These are phyloP conservation scores for Neomonachus schauinslandi DNA, from an alignment of 2,113 vertebrate genomes.

Conservation along the genomic window DNA sequence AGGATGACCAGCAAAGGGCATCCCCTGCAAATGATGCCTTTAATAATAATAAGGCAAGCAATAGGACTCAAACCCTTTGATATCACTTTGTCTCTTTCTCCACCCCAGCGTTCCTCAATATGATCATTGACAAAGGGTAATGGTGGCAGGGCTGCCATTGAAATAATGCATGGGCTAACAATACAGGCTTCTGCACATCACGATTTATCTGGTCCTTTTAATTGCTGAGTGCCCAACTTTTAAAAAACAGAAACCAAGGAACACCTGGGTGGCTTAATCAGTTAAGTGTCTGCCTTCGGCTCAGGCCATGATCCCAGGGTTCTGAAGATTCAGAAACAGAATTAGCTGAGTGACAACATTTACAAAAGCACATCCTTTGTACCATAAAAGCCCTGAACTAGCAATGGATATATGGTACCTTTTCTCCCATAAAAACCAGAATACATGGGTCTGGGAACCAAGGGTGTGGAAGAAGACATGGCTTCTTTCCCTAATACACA, in stretches of 20 bases:
- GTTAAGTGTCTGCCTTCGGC: too few relatives aligned
- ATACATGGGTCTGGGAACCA: background rate
- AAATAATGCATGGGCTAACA: background rate
- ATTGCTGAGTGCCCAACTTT: background rate
- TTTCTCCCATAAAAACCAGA: background rate
- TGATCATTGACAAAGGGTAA: background rate
- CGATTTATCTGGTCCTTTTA: background rate
- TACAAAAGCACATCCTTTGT: background rate
- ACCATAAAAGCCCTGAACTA: background rate
- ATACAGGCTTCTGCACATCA: background rate
- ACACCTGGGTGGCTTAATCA: too few relatives aligned
- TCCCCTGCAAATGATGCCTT: background rate
- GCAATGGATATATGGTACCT: accelerated
- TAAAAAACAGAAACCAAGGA: background rate
- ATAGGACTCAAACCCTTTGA: background rate
- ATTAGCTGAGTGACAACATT: background rate
- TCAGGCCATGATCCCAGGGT: too few relatives aligned
- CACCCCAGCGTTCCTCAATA: background rate
- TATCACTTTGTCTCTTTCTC: background rate
- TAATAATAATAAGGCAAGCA: background rate
- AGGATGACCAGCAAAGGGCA: background rate
- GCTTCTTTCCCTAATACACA: accelerated
- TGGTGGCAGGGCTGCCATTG: background rate
- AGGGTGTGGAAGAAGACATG: background rate
- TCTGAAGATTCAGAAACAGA: background rate